A percentile compares a stretch with the other conserved stretches of the same genome.
Evolutionary conservation across 2,113 vertebrate species (phyloP).

Genomic region (Toxotes chatareus): DNA sequence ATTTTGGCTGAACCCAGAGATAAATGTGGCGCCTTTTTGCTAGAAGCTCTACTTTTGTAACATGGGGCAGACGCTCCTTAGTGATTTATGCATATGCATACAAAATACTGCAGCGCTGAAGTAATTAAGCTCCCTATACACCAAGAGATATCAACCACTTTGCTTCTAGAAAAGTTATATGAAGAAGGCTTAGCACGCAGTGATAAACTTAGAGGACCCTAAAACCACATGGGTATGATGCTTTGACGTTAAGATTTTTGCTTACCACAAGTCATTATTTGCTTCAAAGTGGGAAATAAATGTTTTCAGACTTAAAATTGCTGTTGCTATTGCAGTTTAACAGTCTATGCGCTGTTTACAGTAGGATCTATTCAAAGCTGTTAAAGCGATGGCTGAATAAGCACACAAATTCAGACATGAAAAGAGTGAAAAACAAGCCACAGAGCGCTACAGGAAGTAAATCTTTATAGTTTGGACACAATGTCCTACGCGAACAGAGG

Average conservation of each 20-base stretch:
- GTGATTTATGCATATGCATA: conserved; percentile 41
- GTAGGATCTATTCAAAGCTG: background rate
- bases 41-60: conserved; percentile 49
- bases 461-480: conserved; percentile 30
- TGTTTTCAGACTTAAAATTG: conserved; percentile 10
- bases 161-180: conserved; percentile 22
- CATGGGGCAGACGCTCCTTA: conserved; percentile 27
- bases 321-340: conserved; percentile 22
- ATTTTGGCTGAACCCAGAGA: conserved; percentile 38
- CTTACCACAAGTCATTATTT: conserved; percentile 11
- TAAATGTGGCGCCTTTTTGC: conserved; percentile 48
- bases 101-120: conserved; percentile 38
- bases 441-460: conserved; percentile 47
- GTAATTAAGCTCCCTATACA: conserved; percentile 43
- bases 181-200: conserved; percentile 7
- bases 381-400: background rate
- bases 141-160: conserved; percentile 35
- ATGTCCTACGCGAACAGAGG: conserved; percentile 36
- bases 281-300: conserved; percentile 20
- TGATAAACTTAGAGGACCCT: conserved; percentile 14
- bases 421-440: conserved; percentile 12
- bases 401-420: background rate
- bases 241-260: conserved; percentile 25
- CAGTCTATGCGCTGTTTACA: background rate
- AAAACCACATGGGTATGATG: conserved; percentile 23